Base-by-base conservation (phyloP, 2,888 invertebrate species). In the Venustoraphidia nigricollis region DNA sequence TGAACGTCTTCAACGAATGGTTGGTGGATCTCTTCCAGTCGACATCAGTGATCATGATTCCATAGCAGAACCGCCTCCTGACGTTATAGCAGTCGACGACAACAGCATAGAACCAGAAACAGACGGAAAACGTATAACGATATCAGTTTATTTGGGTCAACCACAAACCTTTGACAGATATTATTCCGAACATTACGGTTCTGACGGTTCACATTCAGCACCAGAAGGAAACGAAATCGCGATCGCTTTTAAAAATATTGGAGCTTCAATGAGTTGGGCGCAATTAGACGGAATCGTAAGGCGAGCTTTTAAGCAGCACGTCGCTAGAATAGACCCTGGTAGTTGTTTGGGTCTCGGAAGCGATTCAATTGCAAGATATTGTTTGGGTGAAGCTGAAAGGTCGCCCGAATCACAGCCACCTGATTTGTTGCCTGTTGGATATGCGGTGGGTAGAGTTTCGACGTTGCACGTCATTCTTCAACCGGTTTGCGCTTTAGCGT, bases 241-340 rank as follows among this genome's bases (percentile, higher is more conserved):
- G 5, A 87, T 95, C 61, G 93, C 94, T 10, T 85, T 80, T 58
- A 83, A 95, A 4, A 88, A 84, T 60, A 87, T 95, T 53, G 89
- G 90, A 56, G 87, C 90, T 51, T 91, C 92, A 66, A 93, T 92
- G 0, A 89, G 88, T 50, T 96, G 96, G 96, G 91, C 92, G 63
- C 85, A 89, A 62, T 71, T 96, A 59, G 95, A 96, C 68, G 86
- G 87, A 58, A 84, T 88, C 57, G 87, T 95, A 53, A 76, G 89
- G 58, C 83, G 91, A 66, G 85, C 91, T 46, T 94, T 96, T 66
- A 94, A 94, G 66, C 95, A 96, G 60, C 95, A 95, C 67, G 76
- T 93, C 47, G 81, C 89, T 41, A 78, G 92, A 59, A 83, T 97
- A 57, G 97, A 97, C 70, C 91, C 93, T 1, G 88, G 88, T 11